Evolutionary conservation across 2,888 invertebrate genomes (phyloP), one percentile per base, ranked within the genome.

Genomic region (Tachina fera): DNA sequence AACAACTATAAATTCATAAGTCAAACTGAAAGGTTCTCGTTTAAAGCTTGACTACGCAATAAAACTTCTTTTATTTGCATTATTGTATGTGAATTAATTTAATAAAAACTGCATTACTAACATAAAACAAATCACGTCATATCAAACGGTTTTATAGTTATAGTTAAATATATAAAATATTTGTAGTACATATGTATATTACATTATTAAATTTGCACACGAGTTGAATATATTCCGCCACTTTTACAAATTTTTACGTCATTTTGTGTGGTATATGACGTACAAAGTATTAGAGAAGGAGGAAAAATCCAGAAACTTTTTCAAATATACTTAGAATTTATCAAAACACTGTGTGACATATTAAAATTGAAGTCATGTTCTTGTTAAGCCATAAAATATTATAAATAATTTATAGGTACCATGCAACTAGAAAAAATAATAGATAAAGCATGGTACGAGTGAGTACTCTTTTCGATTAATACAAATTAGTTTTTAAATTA

Each of bases 231-330:
- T 75, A 63, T 47, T 19, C 45, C 56, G 39, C 47, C 19, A 56
- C 31, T 13, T 1, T 16, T 10, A 19, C 31, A 22, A 58, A 47
- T 4, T 39, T 9, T 10, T 16, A 77, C 67, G 77, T 77, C 67
- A 77, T 68, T 60, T 68, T 3, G 11, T 45, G 19, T 13, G 3
- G 53, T 4, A 9, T 19, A 45, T 76, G 76, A 76, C 67, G 76
- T 76, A 31, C 43, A 58, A 51, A 60, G 14, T 19, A 22, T 5
- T 8, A 1, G 8, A 68, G 47, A 47, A 53, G 16, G 45, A 14
- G 43, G 43, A 47, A 49, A n/a, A 51, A 31, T 31, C 6, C 6
- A 3, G 5, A 22, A 22, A 10, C 13, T 56, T 22, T 31, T 31
- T 13, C 0, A 6, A 2, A n/a, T 31, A 22, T 39, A 56, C 22